Conservation (phyloP, 2,888 invertebrate species). For the Dicyrtoma fusca region DNA sequence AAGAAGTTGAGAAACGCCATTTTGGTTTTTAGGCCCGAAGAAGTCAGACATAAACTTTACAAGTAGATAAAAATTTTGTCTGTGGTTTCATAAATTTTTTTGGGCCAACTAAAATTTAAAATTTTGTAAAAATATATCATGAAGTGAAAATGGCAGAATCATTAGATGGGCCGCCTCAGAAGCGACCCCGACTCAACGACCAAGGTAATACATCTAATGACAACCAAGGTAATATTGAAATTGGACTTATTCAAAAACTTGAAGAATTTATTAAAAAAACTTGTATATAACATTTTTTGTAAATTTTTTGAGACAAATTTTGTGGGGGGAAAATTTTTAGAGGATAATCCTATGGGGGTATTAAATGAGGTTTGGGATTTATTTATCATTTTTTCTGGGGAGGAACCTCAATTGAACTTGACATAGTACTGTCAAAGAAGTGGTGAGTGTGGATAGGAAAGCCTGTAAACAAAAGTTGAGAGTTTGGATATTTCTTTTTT, state of each 20-base stretch:
- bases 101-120: slow-evolving; percentile 18
- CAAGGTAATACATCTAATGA: slow-evolving; percentile 77
- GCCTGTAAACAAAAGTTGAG: too few relatives aligned
- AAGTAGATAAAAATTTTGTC: slow-evolving; percentile 21
- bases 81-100: slow-evolving; percentile 13
- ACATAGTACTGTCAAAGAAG: slow-evolving; percentile 3
- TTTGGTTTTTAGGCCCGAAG: slow-evolving; percentile 56
- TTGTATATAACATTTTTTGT: not conserved
- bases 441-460: not conserved
- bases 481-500: too few relatives aligned
- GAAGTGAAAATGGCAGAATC: slow-evolving; percentile 81
- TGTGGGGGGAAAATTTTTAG: too few relatives aligned
- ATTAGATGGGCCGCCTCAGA: slow-evolving; percentile 93
- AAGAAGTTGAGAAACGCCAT: slow-evolving; percentile 52
- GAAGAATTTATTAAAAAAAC: not conserved
- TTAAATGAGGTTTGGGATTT: too few relatives aligned
- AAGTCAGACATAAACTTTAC: slow-evolving; percentile 23
- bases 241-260: too few relatives aligned
- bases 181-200: slow-evolving; percentile 90
- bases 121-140: slow-evolving; percentile 41
- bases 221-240: slow-evolving; percentile 49
- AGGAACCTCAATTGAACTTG: not conserved
- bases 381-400: too few relatives aligned
- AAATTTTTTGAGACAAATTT: too few relatives aligned
- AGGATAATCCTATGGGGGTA: too few relatives aligned